Base-by-base conservation (phyloP, 2,113 vertebrate genomes). In the Fregata magnificens region DNA sequence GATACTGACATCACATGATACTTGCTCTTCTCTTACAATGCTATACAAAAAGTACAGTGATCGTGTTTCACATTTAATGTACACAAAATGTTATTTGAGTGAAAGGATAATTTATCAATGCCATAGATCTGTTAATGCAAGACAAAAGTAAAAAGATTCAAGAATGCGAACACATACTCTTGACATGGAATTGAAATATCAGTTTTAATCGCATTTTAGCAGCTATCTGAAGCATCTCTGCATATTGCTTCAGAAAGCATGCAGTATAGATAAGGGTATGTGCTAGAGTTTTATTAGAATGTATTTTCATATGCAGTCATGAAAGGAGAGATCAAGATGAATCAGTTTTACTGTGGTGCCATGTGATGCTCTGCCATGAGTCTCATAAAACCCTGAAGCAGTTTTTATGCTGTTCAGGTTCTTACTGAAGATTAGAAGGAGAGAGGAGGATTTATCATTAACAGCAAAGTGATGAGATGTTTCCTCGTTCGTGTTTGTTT, bases 121-220 rank as follows among this genome's bases (percentile, higher is more conserved):
- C 34, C 86, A 58, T 10, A 89, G 90, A 72, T 58, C 36, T 71
- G 10, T 70, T 69, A 85, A 28, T 83, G 50, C 9, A 56, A 63
- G 31, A 42, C 65, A 56, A 66, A 88, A 89, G 45, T 16, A 3
- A 19, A 78, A 91, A 71, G 16, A 40, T 63, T 95, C 15, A 79
- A 91, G 47, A 93, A 53, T 29, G 1, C 59, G 55, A 81, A 26
- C 36, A 36, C 42, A 34, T 44, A 79, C 78, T 67, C 36, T 80
- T 76, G 74, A 93, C 95, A 85, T 58, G 9, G 40, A 94, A 69
- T 82, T 45, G 67, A 82, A 89, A 45, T 74, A 66, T 31, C 38
- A 31, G 8, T 63, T 95, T 97, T 94, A 89, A 90, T 94, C 24
- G 80, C 31, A 69, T 91, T 96, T 95, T 91, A 78, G 19, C 28